phyloP scores from a whole-genome alignment of 2,888 invertebrate genomes.

The Ennomos erosarius region DNA sequence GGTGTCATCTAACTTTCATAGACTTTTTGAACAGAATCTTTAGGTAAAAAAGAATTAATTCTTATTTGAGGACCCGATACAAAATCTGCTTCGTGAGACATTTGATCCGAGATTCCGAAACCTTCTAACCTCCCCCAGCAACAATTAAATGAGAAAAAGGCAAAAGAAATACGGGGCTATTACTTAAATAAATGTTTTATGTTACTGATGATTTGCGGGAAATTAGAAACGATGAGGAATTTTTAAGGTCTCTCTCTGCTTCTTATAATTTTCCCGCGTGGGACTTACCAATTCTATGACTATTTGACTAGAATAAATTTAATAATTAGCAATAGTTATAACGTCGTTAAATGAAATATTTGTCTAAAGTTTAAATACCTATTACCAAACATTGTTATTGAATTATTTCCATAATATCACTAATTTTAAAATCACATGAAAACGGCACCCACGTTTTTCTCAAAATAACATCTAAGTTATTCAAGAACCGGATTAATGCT shows the following conservation, averaged over 20 bases:
- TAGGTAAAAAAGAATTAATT: neutral
- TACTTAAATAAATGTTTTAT: slow-evolving; percentile 27
- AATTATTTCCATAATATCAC: too few relatives aligned
- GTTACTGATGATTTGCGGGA: slow-evolving; percentile 23
- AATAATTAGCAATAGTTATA: too few relatives aligned
- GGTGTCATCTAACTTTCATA: slow-evolving; percentile 26
- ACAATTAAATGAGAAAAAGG: slow-evolving; percentile 27
- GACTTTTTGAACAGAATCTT: neutral
- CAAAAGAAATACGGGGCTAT: slow-evolving; percentile 24
- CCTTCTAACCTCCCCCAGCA: slow-evolving; percentile 23
- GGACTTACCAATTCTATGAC: too few relatives aligned
- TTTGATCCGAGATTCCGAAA: slow-evolving; percentile 22
- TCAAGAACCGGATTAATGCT: too few relatives aligned
- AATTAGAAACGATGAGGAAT: slow-evolving; percentile 8
- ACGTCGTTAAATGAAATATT: too few relatives aligned
- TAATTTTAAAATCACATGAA: too few relatives aligned
- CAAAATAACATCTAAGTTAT: too few relatives aligned
- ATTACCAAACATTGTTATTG: too few relatives aligned
- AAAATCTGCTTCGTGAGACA: slow-evolving; percentile 28
- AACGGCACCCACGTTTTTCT: too few relatives aligned
- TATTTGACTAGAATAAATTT: too few relatives aligned
- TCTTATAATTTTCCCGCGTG: neutral
- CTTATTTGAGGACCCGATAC: slow-evolving; percentile 14
- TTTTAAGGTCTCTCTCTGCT: slow-evolving; percentile 21
- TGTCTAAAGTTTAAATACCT: too few relatives aligned